A percentile compares a stretch with the other conserved stretches of the same genome.
These are phyloP conservation scores for Nesometra sesokonis DNA, from an alignment of 35 echinoderm and acorn worm species.

Conservation along the genomic window DNA sequence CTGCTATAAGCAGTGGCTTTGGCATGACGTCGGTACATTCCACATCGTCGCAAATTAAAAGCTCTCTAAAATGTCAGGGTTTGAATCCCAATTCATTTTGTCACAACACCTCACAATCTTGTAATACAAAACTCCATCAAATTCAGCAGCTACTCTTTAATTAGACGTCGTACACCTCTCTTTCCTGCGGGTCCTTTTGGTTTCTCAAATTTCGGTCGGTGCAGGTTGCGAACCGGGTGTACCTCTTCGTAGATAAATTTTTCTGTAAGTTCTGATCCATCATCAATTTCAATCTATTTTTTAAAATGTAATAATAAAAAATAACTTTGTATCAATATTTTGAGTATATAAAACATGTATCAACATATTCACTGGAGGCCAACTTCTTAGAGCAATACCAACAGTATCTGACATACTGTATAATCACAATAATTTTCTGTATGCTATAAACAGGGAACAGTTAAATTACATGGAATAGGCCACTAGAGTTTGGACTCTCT, in stretches of 20 bases:
- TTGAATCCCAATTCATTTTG: too few relatives aligned
- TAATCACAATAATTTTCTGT: too few relatives aligned
- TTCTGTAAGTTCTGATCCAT: constrained; percentile 53
- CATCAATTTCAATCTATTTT: constrained; percentile 73
- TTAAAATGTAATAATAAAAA: neutral
- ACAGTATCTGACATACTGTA: too few relatives aligned
- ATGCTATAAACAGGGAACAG: too few relatives aligned
- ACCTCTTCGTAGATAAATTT: constrained; percentile 62
- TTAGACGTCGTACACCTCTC: constrained; percentile 56
- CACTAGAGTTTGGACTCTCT: too few relatives aligned
- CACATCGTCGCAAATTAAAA: too few relatives aligned
- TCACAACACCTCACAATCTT: too few relatives aligned
- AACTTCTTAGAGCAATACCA: neutral
- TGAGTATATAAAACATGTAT: neutral
- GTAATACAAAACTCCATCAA: too few relatives aligned
- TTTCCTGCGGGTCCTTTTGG: constrained; percentile 73
- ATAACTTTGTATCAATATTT: neutral
- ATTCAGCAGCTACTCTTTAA: constrained; percentile 9
- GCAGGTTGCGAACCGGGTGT: constrained; percentile 68
- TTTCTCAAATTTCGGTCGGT: constrained; percentile 68
- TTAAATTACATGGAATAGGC: too few relatives aligned
- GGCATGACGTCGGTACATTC: too few relatives aligned
- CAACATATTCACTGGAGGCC: neutral
- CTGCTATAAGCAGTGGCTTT: too few relatives aligned
- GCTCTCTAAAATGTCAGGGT: too few relatives aligned